These are phyloP conservation scores for Digitonthophagus gazella DNA, from an alignment of 2,888 invertebrate species.

Conservation along the genomic window DNA sequence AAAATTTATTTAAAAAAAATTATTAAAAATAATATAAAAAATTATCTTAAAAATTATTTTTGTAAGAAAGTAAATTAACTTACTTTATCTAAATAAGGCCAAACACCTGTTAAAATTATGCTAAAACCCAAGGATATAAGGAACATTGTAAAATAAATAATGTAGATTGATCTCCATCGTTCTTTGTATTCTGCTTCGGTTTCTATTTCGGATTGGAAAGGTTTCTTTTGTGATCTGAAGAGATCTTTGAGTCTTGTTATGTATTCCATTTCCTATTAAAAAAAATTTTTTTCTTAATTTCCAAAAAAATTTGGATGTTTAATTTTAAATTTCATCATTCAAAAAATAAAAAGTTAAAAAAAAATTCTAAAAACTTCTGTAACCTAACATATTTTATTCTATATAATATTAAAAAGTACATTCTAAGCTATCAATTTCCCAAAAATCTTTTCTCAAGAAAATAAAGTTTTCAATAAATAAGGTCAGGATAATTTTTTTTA, in stretches of 20 bases:
- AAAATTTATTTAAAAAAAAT: conserved; percentile 19
- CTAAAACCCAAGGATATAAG: conserved; percentile 86
- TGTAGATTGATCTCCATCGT: conserved; percentile 76
- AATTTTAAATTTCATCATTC: no score
- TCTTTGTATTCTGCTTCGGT: conserved; percentile 56
- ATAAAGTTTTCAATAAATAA: no score
- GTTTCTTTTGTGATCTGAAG: not conserved
- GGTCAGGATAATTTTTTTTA: no score
- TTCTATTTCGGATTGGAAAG: conserved; percentile 27
- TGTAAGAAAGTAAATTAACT: conserved; percentile 28
- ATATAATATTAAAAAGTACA: no score
- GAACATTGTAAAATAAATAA: conserved; percentile 88
- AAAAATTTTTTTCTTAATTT: no score
- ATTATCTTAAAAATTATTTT: no score
- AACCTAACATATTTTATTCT: no score
- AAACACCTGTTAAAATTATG: conserved; percentile 82
- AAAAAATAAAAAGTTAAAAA: no score
- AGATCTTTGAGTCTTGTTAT: conserved; percentile 1
- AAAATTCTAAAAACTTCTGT: no score
- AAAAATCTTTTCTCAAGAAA: no score
- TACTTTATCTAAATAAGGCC: conserved; percentile 86
- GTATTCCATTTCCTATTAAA: not conserved
- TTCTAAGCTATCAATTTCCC: no score
- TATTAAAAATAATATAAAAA: not conserved
- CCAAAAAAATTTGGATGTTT: no score